phyloP scores from a whole-genome alignment of 2,113 vertebrate genomes.

The Mustelus asterias region DNA sequence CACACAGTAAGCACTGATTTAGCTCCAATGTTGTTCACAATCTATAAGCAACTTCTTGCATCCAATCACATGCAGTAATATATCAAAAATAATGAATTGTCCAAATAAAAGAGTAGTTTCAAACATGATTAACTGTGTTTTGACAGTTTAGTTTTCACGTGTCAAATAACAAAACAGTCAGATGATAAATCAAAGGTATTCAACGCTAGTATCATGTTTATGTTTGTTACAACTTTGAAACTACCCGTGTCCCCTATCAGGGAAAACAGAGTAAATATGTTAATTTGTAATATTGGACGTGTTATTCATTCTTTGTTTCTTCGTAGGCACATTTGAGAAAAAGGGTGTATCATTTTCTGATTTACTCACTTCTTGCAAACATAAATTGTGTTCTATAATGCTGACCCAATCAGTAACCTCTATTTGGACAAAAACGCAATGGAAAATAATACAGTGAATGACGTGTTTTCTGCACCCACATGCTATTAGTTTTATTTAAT shows the following conservation, averaged over 20 bases:
- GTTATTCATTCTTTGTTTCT: background rate
- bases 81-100: background rate
- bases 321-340: background rate
- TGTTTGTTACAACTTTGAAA: background rate
- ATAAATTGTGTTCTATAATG: background rate
- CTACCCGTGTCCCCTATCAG: no score
- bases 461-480: background rate
- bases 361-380: background rate
- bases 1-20: background rate
- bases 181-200: background rate
- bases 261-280: background rate
- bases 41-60: background rate
- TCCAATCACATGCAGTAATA: background rate
- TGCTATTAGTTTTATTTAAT: background rate
- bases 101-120: background rate
- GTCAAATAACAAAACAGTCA: background rate
- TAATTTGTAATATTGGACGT: background rate
- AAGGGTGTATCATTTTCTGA: background rate
- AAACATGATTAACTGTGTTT: background rate
- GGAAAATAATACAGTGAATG: background rate
- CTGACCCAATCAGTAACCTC: background rate
- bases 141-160: background rate
- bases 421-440: background rate
- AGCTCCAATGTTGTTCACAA: no score
- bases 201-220: background rate